Evolutionary conservation across 1,140 invertebrate genomes (phyloP).

Genomic region (Rhopalosiphum padi): DNA sequence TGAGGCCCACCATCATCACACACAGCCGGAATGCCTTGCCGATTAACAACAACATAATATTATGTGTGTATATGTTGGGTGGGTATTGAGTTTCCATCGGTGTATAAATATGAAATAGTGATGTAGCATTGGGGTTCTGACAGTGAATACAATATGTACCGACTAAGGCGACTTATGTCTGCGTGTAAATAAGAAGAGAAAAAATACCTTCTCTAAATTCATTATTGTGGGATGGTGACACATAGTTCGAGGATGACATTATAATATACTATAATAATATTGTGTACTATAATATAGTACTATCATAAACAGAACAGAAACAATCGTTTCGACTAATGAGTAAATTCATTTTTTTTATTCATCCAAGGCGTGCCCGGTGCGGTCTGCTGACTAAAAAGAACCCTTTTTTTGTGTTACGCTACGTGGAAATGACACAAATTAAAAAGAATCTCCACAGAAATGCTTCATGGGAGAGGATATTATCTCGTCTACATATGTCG

Average conservation of each 20-base stretch:
- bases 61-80: not conserved
- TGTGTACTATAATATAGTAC: not conserved
- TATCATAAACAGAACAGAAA: conserved; percentile 37
- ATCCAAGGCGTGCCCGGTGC: conserved; percentile 30
- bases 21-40: not conserved
- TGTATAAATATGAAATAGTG: conserved; percentile 12
- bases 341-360: conserved; percentile 19
- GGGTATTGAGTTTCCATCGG: conserved; percentile 39
- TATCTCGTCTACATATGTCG: conserved; percentile 23
- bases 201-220: conserved; percentile 21
- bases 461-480: conserved; percentile 53
- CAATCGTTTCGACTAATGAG: conserved; percentile 35
- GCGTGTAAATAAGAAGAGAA: not conserved
- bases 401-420: conserved; percentile 48
- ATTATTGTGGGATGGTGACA: not conserved
- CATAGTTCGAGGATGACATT: not conserved
- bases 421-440: conserved; percentile 49
- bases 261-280: not conserved
- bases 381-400: conserved; percentile 53
- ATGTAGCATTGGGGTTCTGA: not conserved
- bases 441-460: conserved; percentile 39
- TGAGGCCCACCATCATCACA: conserved; percentile 7
- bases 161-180: not conserved
- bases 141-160: not conserved
- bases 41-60: conserved; percentile 41